These are phyloP conservation scores for Calliphora vicina DNA, from an alignment of 1,140 invertebrate species.

Conservation along the genomic window DNA sequence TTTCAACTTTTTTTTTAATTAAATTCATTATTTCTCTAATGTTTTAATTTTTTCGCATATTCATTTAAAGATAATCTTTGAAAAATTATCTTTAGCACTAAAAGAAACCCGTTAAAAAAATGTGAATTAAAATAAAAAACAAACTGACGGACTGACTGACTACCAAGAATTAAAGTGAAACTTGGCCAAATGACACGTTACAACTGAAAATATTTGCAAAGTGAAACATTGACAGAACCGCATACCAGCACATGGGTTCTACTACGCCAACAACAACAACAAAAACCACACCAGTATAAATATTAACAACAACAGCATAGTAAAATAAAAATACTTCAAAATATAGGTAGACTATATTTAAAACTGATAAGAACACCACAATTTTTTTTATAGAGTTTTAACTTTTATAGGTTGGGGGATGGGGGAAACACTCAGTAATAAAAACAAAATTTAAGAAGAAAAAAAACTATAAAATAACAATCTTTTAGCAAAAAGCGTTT, in stretches of 20 bases:
- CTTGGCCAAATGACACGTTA: slow-evolving; percentile 27
- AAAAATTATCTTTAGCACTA: neutral
- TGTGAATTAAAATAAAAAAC: neutral
- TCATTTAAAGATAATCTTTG: neutral
- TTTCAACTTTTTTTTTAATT: too few relatives aligned
- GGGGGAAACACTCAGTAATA: neutral
- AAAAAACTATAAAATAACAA: too few relatives aligned
- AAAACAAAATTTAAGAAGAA: neutral
- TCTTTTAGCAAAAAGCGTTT: neutral
- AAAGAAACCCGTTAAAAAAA: neutral
- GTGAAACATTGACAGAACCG: neutral
- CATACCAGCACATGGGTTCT: neutral
- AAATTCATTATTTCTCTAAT: too few relatives aligned
- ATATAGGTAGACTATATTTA: neutral
- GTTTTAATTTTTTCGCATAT: too few relatives aligned
- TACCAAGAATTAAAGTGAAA: neutral
- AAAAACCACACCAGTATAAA: neutral
- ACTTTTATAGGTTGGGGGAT: neutral
- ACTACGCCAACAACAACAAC: neutral
- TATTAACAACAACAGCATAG: neutral
- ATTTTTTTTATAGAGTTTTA: neutral
- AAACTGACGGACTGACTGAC: neutral
- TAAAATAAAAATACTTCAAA: too few relatives aligned
- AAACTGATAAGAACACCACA: neutral
- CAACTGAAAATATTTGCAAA: slow-evolving; percentile 32